Conservation (phyloP, 2,113 vertebrate species). For the Xiphias gladius region DNA sequence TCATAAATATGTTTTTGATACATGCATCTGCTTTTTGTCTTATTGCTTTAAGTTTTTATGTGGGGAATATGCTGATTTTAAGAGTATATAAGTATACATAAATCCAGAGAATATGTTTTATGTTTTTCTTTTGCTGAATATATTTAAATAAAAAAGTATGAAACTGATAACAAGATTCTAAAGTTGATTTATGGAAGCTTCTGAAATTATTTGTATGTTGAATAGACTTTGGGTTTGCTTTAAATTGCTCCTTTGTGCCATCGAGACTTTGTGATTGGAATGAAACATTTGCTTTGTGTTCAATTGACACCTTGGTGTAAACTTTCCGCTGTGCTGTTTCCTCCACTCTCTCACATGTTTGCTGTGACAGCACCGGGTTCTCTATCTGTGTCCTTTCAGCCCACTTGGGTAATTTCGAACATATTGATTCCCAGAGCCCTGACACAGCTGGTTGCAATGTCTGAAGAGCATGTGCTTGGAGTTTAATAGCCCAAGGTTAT, state of each 20-base stretch:
- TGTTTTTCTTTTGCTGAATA: too few relatives aligned
- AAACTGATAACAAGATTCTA: too few relatives aligned
- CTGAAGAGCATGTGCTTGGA: slow-evolving; percentile 65
- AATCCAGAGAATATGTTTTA: not conserved
- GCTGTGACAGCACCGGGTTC: slow-evolving; percentile 59
- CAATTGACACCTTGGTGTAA: slow-evolving; percentile 10
- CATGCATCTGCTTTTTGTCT: not conserved
- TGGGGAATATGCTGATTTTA: not conserved
- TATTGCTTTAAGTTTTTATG: not conserved
- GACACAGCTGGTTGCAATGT: slow-evolving; percentile 68
- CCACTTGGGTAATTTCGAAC: slow-evolving; percentile 70
- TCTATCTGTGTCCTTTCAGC: slow-evolving; percentile 51
- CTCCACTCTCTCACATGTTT: slow-evolving; percentile 28
- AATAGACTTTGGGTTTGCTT: not conserved
- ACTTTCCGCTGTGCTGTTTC: slow-evolving; percentile 34
- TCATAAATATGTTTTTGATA: not conserved
- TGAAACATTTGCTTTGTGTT: not conserved
- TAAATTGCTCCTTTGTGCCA: not conserved
- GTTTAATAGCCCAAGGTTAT: slow-evolving; percentile 81
- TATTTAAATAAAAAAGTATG: too few relatives aligned
- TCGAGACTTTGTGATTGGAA: not conserved
- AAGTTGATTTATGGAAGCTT: not conserved
- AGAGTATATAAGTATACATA: not conserved
- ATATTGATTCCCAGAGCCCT: slow-evolving; percentile 72
- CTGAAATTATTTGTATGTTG: too few relatives aligned